Conservation (phyloP, 1,140 invertebrate species). For the Drosophila melanogaster region DNA sequence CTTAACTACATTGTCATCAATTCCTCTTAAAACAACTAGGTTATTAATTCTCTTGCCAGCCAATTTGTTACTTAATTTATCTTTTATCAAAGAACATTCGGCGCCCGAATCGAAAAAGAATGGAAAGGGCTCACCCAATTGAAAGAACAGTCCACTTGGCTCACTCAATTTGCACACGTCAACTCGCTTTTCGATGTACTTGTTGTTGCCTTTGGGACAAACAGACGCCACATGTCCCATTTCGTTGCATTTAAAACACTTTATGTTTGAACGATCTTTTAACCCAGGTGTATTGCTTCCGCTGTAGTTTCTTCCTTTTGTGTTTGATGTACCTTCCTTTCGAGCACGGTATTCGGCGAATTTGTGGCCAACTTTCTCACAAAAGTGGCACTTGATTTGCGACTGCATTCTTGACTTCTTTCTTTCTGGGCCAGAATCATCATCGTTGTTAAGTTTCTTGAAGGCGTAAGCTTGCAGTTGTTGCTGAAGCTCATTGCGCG, state of each 20-base stretch:
- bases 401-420: too few species aligned
- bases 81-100: background rate
- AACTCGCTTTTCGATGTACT: background rate
- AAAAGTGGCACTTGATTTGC: too few species aligned
- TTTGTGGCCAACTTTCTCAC: too few species aligned
- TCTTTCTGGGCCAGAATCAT: too few species aligned
- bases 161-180: background rate
- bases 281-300: too few species aligned
- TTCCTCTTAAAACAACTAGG: background rate
- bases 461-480: background rate
- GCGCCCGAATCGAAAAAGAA: background rate
- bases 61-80: background rate
- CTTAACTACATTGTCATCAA: background rate
- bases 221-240: background rate
- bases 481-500: background rate
- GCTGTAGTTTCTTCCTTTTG: too few species aligned
- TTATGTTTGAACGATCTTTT: too few species aligned
- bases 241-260: background rate
- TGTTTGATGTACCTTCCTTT: too few species aligned
- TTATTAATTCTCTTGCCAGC: background rate
- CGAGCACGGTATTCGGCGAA: too few species aligned
- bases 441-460: too few species aligned
- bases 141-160: background rate
- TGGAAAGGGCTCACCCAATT: background rate
- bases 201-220: background rate